phyloP scores from a whole-genome alignment of 2,888 invertebrate species.

The Mamestra brassicae region DNA sequence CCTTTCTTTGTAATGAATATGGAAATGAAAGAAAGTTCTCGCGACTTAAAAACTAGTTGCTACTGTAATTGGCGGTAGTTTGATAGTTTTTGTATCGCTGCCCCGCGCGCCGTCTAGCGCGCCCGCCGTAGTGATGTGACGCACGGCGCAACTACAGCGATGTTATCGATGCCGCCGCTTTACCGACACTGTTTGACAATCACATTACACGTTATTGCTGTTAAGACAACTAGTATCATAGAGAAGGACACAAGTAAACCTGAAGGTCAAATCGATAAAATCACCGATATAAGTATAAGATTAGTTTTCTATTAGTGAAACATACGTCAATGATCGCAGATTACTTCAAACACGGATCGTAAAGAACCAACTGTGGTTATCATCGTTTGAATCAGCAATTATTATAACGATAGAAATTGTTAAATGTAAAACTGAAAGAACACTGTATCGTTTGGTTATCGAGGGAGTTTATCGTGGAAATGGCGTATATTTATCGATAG shows the following conservation, averaged over 20 bases:
- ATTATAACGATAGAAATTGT: conserved; percentile 27
- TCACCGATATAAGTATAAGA: conserved; percentile 35
- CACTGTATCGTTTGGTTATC: conserved; percentile 35
- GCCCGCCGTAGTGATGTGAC: conserved; percentile 48
- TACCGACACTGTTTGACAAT: conserved; percentile 34
- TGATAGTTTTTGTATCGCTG: conserved; percentile 75
- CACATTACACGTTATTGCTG: conserved; percentile 39
- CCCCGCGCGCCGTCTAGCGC: conserved; percentile 28
- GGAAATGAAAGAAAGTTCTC: conserved; percentile 90
- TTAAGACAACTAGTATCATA: conserved; percentile 36
- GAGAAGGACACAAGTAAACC: conserved; percentile 33
- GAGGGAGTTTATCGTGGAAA: conserved; percentile 36
- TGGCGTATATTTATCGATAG: conserved; percentile 53
- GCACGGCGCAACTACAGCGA: neutral
- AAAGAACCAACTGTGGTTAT: conserved; percentile 48
- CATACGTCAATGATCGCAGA: conserved; percentile 51
- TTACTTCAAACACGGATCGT: conserved; percentile 48
- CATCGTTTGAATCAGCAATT: conserved; percentile 48
- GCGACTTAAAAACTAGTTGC: conserved; percentile 85
- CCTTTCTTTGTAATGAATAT: conserved; percentile 89
- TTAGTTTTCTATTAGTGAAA: conserved; percentile 62
- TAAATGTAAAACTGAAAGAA: conserved; percentile 43
- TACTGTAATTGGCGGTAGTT: conserved; percentile 84
- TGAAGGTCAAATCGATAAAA: conserved; percentile 54
- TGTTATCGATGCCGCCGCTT: conserved; percentile 31